Conservation (phyloP, 2,797 vertebrate genomes). For the Amphiprion clarkii region DNA sequence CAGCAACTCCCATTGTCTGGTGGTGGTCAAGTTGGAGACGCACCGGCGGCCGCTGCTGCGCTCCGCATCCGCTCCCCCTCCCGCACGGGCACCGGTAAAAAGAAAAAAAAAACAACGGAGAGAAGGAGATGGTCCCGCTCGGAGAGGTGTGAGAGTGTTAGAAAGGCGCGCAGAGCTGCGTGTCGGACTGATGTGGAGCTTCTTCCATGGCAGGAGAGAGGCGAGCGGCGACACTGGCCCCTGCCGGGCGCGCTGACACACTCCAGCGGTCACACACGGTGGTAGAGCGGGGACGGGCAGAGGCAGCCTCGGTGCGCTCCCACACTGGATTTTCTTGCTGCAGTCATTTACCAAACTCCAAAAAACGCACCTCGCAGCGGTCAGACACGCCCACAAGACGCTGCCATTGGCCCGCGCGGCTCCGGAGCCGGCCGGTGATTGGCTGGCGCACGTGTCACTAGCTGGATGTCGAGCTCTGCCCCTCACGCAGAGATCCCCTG, state of each 20-base stretch:
- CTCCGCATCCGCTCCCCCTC: slow-evolving; percentile 69
- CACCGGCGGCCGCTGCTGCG: slow-evolving; percentile 66
- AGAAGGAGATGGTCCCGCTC: background rate
- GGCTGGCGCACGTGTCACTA: slow-evolving; percentile 65
- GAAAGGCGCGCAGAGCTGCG: slow-evolving; percentile 29
- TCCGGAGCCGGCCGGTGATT: slow-evolving; percentile 61
- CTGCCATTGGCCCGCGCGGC: slow-evolving; percentile 74
- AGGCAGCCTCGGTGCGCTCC: slow-evolving; percentile 79
- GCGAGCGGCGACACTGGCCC: slow-evolving; percentile 17
- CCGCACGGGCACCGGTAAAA: slow-evolving; percentile 23
- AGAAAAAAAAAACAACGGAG: background rate
- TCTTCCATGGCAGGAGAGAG: slow-evolving; percentile 60
- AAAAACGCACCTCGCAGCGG: slow-evolving; percentile 81
- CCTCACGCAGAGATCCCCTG: background rate
- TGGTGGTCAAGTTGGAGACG: slow-evolving; percentile 81
- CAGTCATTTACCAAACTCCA: slow-evolving; percentile 98
- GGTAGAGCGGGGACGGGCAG: background rate
- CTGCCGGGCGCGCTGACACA: slow-evolving; percentile 37
- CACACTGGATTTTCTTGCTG: slow-evolving; percentile 91
- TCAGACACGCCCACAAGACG: slow-evolving; percentile 78
- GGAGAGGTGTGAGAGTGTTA: slow-evolving; percentile 21
- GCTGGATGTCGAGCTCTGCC: slow-evolving; percentile 30
- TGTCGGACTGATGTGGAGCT: slow-evolving; percentile 34
- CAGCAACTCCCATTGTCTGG: slow-evolving; percentile 93
- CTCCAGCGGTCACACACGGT: slow-evolving; percentile 21